A percentile compares a stretch with the other conserved stretches of the same genome.
phyloP scores from a whole-genome alignment of 2,113 vertebrate genomes.

The Nanger granti region DNA sequence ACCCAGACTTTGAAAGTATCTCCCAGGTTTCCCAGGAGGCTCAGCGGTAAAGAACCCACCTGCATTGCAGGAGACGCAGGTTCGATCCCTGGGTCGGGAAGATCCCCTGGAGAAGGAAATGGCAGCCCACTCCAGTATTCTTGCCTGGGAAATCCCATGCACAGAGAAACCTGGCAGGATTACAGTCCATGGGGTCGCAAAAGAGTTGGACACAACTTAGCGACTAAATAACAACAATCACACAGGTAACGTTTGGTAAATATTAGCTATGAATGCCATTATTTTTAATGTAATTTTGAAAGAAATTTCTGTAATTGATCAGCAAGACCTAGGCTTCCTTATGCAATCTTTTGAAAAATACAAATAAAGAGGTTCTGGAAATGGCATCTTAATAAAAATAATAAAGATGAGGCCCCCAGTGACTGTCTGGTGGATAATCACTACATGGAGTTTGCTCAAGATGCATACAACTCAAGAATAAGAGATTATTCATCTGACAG shows the following conservation, averaged over 20 bases:
- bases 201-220: background rate
- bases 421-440: slow-evolving; percentile 56
- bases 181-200: background rate
- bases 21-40: background rate
- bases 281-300: slow-evolving; percentile 49
- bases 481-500: slow-evolving; percentile 59
- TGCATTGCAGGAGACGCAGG: background rate
- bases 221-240: background rate
- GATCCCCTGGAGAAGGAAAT: background rate
- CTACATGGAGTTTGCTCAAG: slow-evolving; percentile 59
- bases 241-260: background rate
- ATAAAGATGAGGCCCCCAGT: slow-evolving; percentile 60
- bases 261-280: slow-evolving; percentile 46
- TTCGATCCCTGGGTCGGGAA: background rate
- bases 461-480: slow-evolving; percentile 67
- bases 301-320: slow-evolving; percentile 52
- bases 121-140: background rate
- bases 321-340: slow-evolving; percentile 59
- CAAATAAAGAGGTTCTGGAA: slow-evolving; percentile 61
- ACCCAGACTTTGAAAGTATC: background rate
- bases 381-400: slow-evolving; percentile 71
- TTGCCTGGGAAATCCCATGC: background rate
- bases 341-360: slow-evolving; percentile 52
- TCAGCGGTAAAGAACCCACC: background rate
- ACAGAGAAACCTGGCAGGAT: background rate